A percentile compares a stretch with the other conserved stretches of the same genome.
These are phyloP conservation scores for Excalfactoria chinensis DNA, from an alignment of 2,113 vertebrate genomes.

Conservation along the genomic window DNA sequence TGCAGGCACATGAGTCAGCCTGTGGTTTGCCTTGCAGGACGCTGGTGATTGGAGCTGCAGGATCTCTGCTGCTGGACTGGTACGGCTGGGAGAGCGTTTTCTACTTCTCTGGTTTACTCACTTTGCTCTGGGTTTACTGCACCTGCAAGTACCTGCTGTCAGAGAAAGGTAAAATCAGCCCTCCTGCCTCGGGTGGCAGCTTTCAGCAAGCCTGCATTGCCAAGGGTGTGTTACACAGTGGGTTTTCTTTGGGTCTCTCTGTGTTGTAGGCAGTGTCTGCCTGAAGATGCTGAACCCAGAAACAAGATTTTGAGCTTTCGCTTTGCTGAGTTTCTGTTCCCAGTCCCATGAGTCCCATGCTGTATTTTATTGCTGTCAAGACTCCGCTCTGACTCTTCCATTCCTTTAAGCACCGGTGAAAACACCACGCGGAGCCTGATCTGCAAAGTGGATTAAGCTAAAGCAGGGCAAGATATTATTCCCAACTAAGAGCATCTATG, in stretches of 20 bases:
- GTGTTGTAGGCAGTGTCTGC: fast-evolving
- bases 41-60: constrained; percentile 87
- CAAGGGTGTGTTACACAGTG: neutral
- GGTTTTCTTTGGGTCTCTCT: neutral
- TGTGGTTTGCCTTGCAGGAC: constrained; percentile 77
- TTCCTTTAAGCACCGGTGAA: constrained; percentile 42
- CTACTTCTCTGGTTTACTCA: constrained; percentile 89
- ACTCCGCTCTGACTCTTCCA: constrained; percentile 29
- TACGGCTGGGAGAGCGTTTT: constrained; percentile 95
- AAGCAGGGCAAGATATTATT: constrained; percentile 53
- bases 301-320: neutral
- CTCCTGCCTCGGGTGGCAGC: neutral
- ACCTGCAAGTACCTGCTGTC: constrained; percentile 91
- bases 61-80: constrained; percentile 91
- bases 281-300: neutral
- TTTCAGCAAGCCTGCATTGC: neutral
- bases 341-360: neutral
- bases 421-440: constrained; percentile 35
- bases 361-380: neutral
- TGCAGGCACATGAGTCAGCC: neutral
- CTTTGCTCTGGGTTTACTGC: constrained; percentile 91
- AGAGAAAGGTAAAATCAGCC: constrained; percentile 80
- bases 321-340: neutral
- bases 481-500: constrained; percentile 44
- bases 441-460: constrained; percentile 69